Evolutionary conservation across 2,888 invertebrate genomes (phyloP).

Genomic region (Dryomyza anilis): DNA sequence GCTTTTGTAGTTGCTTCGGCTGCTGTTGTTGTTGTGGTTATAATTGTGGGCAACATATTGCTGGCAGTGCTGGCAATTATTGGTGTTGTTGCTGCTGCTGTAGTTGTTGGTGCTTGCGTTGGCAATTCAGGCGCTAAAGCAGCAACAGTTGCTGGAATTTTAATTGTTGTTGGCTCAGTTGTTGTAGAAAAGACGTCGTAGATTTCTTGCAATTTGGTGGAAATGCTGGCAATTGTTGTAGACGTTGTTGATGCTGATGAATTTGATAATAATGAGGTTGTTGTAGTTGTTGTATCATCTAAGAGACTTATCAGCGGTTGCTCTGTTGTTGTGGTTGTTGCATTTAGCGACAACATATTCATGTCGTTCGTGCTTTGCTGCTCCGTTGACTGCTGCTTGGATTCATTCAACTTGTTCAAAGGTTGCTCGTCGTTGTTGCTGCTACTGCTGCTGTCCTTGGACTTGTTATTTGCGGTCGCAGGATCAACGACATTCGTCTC

Average conservation of each 20-base stretch:
- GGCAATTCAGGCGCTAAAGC: conserved; percentile 14
- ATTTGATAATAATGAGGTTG: conserved; percentile 28
- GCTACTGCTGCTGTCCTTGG: conserved; percentile 1
- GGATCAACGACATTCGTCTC: conserved; percentile 54
- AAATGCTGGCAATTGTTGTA: conserved; percentile 29
- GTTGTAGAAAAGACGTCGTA: conserved; percentile 39
- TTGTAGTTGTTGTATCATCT: conserved; percentile 41
- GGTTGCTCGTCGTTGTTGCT: too few species aligned
- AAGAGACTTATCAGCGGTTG: conserved; percentile 43
- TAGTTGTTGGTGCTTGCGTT: conserved; percentile 29
- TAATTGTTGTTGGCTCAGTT: conserved; percentile 32
- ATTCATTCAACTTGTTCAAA: too few species aligned
- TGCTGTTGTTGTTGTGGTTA: too few species aligned
- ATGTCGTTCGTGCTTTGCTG: too few species aligned
- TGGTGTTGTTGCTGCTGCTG: conserved; percentile 11
- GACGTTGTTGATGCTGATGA: conserved; percentile 12
- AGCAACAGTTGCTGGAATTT: conserved; percentile 27
- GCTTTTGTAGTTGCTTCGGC: too few species aligned
- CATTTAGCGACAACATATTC: conserved; percentile 32
- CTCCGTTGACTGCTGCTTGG: too few species aligned
- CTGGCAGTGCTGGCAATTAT: conserved; percentile 19
- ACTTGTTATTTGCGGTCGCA: conserved; percentile 32
- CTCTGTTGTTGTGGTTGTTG: conserved; percentile 40
- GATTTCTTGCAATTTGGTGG: conserved; percentile 41
- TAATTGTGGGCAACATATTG: too few species aligned